A percentile compares a stretch with the other conserved stretches of the same genome.
Evolutionary conservation across 2,797 vertebrate species (phyloP).

Genomic region (Siniperca scherzeri): DNA sequence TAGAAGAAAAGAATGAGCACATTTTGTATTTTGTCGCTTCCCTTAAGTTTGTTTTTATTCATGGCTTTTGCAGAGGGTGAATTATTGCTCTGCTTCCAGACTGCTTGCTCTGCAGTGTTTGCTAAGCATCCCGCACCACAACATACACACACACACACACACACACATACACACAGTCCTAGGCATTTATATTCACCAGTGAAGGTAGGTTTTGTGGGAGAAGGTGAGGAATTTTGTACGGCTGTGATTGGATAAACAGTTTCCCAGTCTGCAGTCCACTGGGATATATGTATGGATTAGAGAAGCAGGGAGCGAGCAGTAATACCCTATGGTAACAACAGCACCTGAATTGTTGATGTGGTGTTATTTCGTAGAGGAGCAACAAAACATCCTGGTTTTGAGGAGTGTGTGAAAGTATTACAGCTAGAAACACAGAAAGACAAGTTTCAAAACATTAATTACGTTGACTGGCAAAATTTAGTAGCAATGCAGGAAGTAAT

Average conservation of each 20-base stretch:
- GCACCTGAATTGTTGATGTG: conserved; percentile 43
- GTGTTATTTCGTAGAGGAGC: conserved; percentile 17
- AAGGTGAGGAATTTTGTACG: conserved; percentile 62
- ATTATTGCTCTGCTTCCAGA: conserved; percentile 66
- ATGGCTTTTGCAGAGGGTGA: conserved; percentile 59
- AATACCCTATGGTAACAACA: conserved; percentile 23
- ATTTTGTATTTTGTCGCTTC: conserved; percentile 54
- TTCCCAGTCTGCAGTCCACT: conserved; percentile 41
- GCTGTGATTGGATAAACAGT: conserved; percentile 61
- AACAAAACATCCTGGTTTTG: background rate
- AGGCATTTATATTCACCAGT: conserved; percentile 56
- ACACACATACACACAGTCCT: conserved; percentile 12
- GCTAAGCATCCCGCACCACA: conserved; percentile 32
- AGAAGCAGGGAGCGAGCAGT: background rate
- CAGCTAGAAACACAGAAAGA: background rate
- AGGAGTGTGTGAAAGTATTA: background rate
- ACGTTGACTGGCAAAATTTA: background rate
- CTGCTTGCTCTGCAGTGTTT: conserved; percentile 72
- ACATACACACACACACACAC: conserved; percentile 21
- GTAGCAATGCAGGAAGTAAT: background rate
- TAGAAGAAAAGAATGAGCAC: conserved; percentile 36
- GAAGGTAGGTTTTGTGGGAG: conserved; percentile 49
- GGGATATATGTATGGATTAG: conserved; percentile 49
- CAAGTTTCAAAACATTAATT: background rate
- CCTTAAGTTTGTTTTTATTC: conserved; percentile 69